phyloP scores from a whole-genome alignment of 2,113 vertebrate genomes.

The Dipodomys stephensi region DNA sequence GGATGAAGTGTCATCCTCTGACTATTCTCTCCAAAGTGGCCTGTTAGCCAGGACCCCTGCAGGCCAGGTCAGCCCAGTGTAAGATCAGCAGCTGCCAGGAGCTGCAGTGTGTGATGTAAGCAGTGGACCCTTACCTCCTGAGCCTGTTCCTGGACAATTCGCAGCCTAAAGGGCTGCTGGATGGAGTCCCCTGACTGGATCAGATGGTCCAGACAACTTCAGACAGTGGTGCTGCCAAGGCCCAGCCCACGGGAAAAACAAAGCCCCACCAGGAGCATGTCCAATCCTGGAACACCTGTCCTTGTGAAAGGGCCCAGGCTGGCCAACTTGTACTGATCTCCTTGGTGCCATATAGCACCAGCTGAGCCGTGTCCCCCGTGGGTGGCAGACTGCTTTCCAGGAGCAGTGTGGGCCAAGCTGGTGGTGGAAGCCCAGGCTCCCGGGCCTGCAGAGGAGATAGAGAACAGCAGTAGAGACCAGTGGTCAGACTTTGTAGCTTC shows the following conservation, averaged over 20 bases:
- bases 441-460: accelerated
- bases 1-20: not conserved
- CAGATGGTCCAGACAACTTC: accelerated
- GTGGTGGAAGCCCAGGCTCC: accelerated
- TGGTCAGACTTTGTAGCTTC: too few species aligned
- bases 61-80: not conserved
- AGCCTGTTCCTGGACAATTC: not conserved
- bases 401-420: not conserved
- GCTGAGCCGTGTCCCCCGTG: not conserved
- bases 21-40: not conserved
- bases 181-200: not conserved
- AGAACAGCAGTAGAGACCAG: not conserved
- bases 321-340: not conserved
- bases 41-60: not conserved
- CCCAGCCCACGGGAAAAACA: not conserved
- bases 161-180: not conserved
- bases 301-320: not conserved
- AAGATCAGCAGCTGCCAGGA: not conserved
- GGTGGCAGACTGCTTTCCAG: not conserved
- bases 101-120: too few species aligned
- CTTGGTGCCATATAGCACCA: too few species aligned
- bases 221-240: not conserved
- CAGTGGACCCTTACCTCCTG: not conserved
- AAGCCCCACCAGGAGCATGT: not conserved
- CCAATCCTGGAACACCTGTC: not conserved